Percentiles rank a stretch among this genome's conserved stretches.
These are phyloP conservation scores for Sminthurinus aureus DNA, from an alignment of 2,888 invertebrate genomes.

Conservation along the genomic window DNA sequence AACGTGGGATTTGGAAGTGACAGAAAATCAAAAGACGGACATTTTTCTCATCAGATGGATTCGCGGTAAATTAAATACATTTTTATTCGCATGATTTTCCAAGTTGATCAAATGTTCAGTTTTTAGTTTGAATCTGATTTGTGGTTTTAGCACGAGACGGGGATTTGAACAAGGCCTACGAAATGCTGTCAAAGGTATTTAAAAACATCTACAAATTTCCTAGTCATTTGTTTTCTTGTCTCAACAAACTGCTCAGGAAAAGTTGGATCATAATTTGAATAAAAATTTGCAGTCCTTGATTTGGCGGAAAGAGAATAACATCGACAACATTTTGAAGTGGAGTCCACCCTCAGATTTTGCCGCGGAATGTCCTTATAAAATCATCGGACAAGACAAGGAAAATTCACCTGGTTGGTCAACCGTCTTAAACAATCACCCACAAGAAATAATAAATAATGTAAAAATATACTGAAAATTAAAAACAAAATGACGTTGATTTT, in stretches of 20 bases:
- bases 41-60: conserved; percentile 5
- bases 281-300: neutral
- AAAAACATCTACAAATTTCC: neutral
- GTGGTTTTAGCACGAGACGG: neutral
- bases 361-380: neutral
- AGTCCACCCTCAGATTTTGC: neutral
- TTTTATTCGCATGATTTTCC: neutral
- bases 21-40: neutral
- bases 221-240: neutral
- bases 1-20: neutral
- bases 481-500: neutral
- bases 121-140: neutral
- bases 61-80: neutral
- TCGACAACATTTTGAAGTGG: neutral
- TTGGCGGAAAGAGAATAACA: conserved; percentile 10
- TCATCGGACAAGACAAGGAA: neutral
- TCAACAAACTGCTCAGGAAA: no score
- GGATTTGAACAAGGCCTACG: neutral
- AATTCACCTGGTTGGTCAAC: neutral
- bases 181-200: conserved; percentile 1
- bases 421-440: no score
- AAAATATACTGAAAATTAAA: no score
- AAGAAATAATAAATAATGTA: no score
- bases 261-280: no score
- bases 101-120: no score